Percentiles rank a stretch among this genome's conserved stretches.
phyloP scores from a whole-genome alignment of 2,113 vertebrate genomes.

The Cryptotis parvus region DNA sequence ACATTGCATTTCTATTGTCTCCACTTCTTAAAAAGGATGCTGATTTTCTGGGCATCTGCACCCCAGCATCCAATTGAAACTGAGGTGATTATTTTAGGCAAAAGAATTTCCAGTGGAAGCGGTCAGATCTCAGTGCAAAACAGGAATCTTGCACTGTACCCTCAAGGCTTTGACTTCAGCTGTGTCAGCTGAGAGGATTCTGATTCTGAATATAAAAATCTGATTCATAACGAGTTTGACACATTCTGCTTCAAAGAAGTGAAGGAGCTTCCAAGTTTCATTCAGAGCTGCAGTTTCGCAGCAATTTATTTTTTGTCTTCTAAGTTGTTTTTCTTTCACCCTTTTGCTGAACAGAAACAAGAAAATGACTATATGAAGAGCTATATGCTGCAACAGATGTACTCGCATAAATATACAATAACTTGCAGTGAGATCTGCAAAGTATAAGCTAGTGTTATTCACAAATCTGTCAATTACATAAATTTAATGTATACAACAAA shows the following conservation, averaged over 20 bases:
- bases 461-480: slow-evolving; percentile 45
- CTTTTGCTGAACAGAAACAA: slow-evolving; percentile 62
- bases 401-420: slow-evolving; percentile 53
- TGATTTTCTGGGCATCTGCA: neutral
- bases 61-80: slow-evolving; percentile 12
- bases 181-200: slow-evolving; percentile 54
- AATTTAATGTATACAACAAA: slow-evolving; percentile 10
- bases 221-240: slow-evolving; percentile 55
- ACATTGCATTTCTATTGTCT: neutral
- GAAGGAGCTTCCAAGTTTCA: slow-evolving; percentile 33
- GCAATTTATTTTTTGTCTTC: slow-evolving; percentile 63
- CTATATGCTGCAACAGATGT: slow-evolving; percentile 47
- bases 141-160: neutral
- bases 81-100: slow-evolving; percentile 51
- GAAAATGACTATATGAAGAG: slow-evolving; percentile 44
- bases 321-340: slow-evolving; percentile 69
- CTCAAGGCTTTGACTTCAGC: slow-evolving; percentile 54
- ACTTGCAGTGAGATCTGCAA: slow-evolving; percentile 17
- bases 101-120: slow-evolving; percentile 32
- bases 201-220: slow-evolving; percentile 66
- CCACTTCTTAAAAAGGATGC: slow-evolving; percentile 12
- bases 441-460: neutral
- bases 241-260: slow-evolving; percentile 45
- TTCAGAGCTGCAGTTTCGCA: slow-evolving; percentile 55
- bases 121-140: slow-evolving; percentile 42